A percentile compares a stretch with the other conserved stretches of the same genome.
These are phyloP conservation scores for Etheostoma perlongum DNA, from an alignment of 2,797 vertebrate genomes.

Conservation along the genomic window DNA sequence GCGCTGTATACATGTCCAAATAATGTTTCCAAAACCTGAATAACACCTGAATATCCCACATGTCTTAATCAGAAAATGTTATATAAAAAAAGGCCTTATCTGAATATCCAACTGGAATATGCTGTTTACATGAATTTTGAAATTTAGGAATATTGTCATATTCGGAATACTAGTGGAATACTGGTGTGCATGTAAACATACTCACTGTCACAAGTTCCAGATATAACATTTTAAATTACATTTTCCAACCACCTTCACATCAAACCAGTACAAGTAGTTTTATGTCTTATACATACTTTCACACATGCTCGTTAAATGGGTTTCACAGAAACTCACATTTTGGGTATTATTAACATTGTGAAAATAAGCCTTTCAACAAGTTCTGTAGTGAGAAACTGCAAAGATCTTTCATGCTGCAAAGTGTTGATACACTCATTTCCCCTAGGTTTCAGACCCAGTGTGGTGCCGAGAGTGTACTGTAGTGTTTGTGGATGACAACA, in stretches of 20 bases:
- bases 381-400: neutral
- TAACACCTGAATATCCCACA: too few species aligned
- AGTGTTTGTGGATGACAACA: neutral
- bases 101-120: too few species aligned
- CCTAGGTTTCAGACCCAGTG: neutral
- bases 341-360: neutral
- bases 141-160: too few species aligned
- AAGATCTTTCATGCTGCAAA: constrained; percentile 5
- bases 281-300: neutral
- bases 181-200: too few species aligned
- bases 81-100: too few species aligned
- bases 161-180: too few species aligned
- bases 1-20: too few species aligned
- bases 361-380: constrained; percentile 1
- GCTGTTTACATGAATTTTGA: too few species aligned
- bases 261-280: neutral
- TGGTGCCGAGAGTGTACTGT: neutral
- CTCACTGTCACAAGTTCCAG: neutral
- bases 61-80: too few species aligned
- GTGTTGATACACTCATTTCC: constrained; percentile 18
- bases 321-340: constrained; percentile 18
- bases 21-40: too few species aligned
- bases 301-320: neutral
- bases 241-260: neutral
- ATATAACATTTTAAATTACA: neutral